These are phyloP conservation scores for Caretta caretta DNA, from an alignment of 2,113 vertebrate species.

Conservation along the genomic window DNA sequence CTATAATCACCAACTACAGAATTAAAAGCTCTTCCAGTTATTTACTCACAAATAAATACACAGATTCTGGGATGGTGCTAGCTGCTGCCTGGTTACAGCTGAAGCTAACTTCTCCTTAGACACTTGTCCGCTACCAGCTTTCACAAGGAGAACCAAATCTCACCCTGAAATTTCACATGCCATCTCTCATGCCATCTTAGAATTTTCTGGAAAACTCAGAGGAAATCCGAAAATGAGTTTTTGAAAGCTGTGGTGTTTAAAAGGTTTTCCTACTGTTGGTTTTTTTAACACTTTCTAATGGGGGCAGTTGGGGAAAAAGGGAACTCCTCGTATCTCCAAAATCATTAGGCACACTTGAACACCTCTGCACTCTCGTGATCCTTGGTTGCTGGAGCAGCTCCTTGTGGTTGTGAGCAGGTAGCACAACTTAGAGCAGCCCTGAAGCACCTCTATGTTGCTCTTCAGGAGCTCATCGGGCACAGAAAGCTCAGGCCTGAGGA, in stretches of 20 bases:
- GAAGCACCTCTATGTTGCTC: not conserved
- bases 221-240: rapidly evolving
- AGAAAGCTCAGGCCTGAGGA: not conserved
- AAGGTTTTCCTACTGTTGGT: not conserved
- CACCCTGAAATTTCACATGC: not conserved
- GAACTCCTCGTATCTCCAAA: not conserved
- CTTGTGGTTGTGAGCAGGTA: not conserved
- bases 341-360: not conserved
- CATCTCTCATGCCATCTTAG: not conserved
- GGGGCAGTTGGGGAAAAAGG: not conserved
- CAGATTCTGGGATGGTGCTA: not conserved
- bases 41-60: not conserved
- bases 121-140: not conserved
- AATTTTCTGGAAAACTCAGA: not conserved
- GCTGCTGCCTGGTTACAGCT: not conserved
- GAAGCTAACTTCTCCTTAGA: not conserved
- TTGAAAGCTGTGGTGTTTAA: not conserved
- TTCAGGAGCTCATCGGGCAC: not conserved
- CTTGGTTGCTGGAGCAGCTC: not conserved
- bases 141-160: not conserved
- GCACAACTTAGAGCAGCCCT: not conserved
- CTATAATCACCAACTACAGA: not conserved
- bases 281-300: not conserved
- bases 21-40: not conserved
- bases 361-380: not conserved